Evolutionary conservation across 2,797 vertebrate genomes (phyloP).

Genomic region (Rhinichthys osculus): DNA sequence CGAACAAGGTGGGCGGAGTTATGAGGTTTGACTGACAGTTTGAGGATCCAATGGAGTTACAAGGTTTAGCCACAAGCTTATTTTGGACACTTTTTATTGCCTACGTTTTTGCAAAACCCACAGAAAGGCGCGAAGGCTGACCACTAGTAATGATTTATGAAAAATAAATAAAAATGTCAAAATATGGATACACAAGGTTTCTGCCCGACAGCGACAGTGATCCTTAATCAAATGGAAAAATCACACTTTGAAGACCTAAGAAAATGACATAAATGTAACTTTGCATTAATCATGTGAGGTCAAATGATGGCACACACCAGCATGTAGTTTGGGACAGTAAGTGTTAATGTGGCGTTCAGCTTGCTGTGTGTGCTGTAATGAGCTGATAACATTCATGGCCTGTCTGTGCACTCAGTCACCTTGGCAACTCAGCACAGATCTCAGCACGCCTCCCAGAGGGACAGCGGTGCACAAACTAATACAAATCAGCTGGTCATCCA

Average conservation of each 20-base stretch:
- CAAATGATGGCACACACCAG: conserved; percentile 2
- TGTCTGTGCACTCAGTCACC: conserved; percentile 43
- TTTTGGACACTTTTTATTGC: neutral
- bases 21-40: too few relatives aligned
- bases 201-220: neutral
- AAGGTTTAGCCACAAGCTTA: too few relatives aligned
- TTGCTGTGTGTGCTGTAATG: conserved; percentile 25
- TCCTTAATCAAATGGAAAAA: neutral
- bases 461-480: conserved; percentile 3
- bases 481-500: conserved; percentile 28
- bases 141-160: neutral
- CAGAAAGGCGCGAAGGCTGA: neutral
- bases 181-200: neutral
- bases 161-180: neutral
- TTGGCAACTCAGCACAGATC: conserved; percentile 37
- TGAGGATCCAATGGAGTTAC: too few relatives aligned
- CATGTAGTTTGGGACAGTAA: neutral
- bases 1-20: too few relatives aligned
- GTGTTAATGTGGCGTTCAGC: neutral
- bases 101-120: neutral
- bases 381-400: conserved; percentile 41
- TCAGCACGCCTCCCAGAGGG: conserved; percentile 26
- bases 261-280: neutral
- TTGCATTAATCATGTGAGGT: neutral
- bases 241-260: neutral